These are phyloP conservation scores for Euzophera pinguis DNA, from an alignment of 2,888 invertebrate genomes.

Conservation along the genomic window DNA sequence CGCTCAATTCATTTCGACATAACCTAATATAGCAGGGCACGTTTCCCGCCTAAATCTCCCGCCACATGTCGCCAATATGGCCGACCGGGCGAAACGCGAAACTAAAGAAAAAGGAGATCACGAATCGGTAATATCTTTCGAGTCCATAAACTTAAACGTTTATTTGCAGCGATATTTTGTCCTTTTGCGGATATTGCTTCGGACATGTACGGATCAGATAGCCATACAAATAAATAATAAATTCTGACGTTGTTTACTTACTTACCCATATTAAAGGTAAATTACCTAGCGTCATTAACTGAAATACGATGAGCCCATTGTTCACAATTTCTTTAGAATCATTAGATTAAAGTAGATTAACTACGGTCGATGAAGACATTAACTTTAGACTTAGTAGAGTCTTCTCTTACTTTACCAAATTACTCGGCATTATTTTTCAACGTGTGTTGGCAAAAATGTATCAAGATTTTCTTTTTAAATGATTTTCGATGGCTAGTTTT, in stretches of 20 bases:
- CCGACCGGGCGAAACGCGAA: slow-evolving; percentile 71
- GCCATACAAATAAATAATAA: slow-evolving; percentile 8
- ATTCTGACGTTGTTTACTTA: slow-evolving; percentile 5
- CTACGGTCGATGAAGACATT: background rate
- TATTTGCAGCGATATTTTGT: slow-evolving; percentile 79
- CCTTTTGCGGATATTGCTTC: slow-evolving; percentile 76
- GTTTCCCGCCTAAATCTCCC: slow-evolving; percentile 78
- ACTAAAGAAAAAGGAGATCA: slow-evolving; percentile 79
- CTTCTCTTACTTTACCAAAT: too few species aligned
- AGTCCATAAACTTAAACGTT: slow-evolving; percentile 80
- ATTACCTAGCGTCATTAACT: slow-evolving; percentile 6
- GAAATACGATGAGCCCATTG: slow-evolving; percentile 7
- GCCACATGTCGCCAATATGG: slow-evolving; percentile 80
- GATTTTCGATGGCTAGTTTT: too few species aligned
- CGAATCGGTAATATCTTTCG: slow-evolving; percentile 80
- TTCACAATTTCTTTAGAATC: background rate
- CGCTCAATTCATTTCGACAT: slow-evolving; percentile 79
- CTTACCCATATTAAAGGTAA: background rate
- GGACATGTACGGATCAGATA: slow-evolving; percentile 50
- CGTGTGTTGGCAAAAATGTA: too few species aligned
- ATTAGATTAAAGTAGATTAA: background rate
- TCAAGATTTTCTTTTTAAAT: too few species aligned
- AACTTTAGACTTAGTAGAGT: too few species aligned
- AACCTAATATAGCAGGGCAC: slow-evolving; percentile 78
- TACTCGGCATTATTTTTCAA: too few species aligned